phyloP scores from a whole-genome alignment of 2,888 invertebrate genomes.

The Idaea straminata region DNA sequence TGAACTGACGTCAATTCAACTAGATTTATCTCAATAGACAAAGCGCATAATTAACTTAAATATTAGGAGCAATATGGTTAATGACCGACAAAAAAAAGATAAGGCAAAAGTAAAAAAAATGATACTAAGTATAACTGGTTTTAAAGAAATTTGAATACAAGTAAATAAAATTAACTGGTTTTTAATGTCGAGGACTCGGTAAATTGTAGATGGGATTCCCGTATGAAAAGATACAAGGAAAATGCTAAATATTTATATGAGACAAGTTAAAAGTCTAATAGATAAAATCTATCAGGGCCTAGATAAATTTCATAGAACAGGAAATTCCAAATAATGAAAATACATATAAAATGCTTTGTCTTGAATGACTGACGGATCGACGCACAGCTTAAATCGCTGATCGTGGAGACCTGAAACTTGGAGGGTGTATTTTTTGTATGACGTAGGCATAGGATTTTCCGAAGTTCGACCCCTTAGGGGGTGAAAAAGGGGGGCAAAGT shows the following conservation, averaged over 20 bases:
- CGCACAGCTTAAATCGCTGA: no score
- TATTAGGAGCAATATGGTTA: neutral
- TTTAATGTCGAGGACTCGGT: neutral
- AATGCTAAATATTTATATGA: constrained; percentile 9
- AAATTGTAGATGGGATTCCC: neutral
- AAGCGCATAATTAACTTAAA: neutral
- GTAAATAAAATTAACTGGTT: neutral
- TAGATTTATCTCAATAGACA: neutral
- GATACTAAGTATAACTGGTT: constrained; percentile 5
- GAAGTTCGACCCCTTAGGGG: no score
- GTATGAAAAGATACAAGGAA: neutral
- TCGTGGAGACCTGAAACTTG: no score
- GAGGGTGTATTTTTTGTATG: no score
- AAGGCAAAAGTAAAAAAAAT: neutral
- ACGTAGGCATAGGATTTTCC: no score
- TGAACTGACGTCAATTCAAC: neutral
- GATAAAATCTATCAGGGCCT: neutral
- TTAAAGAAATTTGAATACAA: neutral
- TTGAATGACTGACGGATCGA: no score
- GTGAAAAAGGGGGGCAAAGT: no score
- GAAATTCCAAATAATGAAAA: no score
- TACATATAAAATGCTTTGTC: no score
- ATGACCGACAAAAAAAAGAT: neutral
- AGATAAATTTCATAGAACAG: neutral
- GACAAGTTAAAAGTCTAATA: neutral